Evolutionary conservation across 2,113 vertebrate species (phyloP), one percentile per base, ranked within the genome.

Genomic region (Hemibagrus wyckioides): DNA sequence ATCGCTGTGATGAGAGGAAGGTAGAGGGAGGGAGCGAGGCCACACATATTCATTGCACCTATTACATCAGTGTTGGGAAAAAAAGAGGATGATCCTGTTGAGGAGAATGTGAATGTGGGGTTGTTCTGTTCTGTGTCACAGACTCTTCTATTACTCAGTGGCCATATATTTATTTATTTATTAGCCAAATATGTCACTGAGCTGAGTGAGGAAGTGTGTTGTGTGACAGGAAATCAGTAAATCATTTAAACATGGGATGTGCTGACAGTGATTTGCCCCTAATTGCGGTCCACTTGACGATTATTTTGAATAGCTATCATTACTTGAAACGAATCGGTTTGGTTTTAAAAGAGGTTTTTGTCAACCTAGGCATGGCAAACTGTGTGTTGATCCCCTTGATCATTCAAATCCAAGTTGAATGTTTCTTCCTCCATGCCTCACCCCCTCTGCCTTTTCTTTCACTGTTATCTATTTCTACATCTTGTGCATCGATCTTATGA

Each of bases 1-100:
- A 94, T 89, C 82, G 86, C 14, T 50, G 30, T 69, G 61, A 88
- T 82, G 80, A 73, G 54, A 83, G 82, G 81, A 83, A 69, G 77
- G 71, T 80, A 84, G 57, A 52, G 88, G 48, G 57, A 84, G 76
- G 17, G 67, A 80, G 67, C 57, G 48, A 36, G 75, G 75, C 69
- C 59, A 84, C 57, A 80, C 50, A 59, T 81, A 82, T 87, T 41
- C 13, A 21, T 61, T 80, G 63, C 75, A 83, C 44, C 10, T 86
- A 50, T 84, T 52, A 84, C 85, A 84, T 84, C 81, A 63, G 52
- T 71, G 75, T 36, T 59, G 28, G 33, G 52, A 23, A 21, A 44
- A 73, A 44, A 73, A 39, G 75, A 50, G 59, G 23, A 83, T 50
- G 36, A 23, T 48, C 65, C 52, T 75, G 57, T n/a, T 54, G 84